A percentile compares a stretch with the other conserved stretches of the same genome.
Evolutionary conservation across 2,888 invertebrate species (phyloP).

Genomic region (Gastracanthus pulcherrimus): DNA sequence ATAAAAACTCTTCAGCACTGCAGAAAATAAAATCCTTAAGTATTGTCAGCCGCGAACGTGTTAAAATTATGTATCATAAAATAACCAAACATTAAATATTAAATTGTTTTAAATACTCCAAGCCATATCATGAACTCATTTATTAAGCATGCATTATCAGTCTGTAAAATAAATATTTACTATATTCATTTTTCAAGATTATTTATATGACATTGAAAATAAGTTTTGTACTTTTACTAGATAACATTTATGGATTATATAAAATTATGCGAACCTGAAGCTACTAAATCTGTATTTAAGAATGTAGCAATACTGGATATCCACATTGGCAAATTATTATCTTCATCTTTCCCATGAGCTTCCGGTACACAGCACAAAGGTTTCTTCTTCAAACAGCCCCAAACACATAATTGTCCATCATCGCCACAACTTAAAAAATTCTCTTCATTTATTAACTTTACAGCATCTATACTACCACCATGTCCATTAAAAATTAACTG

Average conservation of each 20-base stretch:
- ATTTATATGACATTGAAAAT: too few relatives aligned
- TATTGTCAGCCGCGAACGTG: too few relatives aligned
- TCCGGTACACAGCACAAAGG: conserved; percentile 84
- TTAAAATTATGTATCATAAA: too few relatives aligned
- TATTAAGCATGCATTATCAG: not conserved
- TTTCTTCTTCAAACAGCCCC: conserved; percentile 93
- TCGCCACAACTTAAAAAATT: conserved; percentile 95
- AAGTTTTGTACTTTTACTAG: too few relatives aligned
- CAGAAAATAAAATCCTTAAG: too few relatives aligned
- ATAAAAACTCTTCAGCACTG: too few relatives aligned
- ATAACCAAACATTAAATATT: not conserved
- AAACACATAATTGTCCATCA: conserved; percentile 91
- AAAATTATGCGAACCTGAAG: conserved; percentile 82
- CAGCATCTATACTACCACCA: conserved; percentile 89
- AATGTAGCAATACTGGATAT: conserved; percentile 89
- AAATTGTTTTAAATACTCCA: too few relatives aligned
- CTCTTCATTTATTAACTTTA: conserved; percentile 94
- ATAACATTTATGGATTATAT: not conserved
- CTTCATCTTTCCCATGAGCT: conserved; percentile 85
- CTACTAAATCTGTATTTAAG: conserved; percentile 92
- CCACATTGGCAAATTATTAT: conserved; percentile 89
- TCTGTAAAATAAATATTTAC: conserved; percentile 5
- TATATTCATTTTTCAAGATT: too few relatives aligned
- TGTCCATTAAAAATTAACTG: conserved; percentile 96
- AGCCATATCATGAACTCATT: too few relatives aligned